Conservation (phyloP, 2,113 vertebrate species). For the Calypte anna region DNA sequence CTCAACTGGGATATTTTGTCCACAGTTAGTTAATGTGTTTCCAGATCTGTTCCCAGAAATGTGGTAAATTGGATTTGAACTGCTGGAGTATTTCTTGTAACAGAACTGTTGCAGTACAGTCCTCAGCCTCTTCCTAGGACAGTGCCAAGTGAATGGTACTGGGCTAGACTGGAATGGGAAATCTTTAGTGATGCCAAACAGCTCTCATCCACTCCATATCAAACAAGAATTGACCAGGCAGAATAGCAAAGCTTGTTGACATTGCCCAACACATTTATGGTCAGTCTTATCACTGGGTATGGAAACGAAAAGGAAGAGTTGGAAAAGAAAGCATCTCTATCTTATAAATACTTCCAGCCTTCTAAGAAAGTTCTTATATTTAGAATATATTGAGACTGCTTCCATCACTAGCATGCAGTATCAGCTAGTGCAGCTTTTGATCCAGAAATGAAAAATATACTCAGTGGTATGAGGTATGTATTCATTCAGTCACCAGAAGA, state of each 20-base stretch:
- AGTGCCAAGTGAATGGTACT: neutral
- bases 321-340: neutral
- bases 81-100: neutral
- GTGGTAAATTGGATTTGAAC: neutral
- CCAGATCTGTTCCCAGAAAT: neutral
- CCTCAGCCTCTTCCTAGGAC: neutral
- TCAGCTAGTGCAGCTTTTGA: neutral
- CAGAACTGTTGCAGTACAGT: neutral
- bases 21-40: neutral
- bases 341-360: neutral
- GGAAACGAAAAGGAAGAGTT: neutral
- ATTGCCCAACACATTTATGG: neutral
- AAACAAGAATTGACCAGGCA: neutral
- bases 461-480: neutral
- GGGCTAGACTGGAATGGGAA: neutral
- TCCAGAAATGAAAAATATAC: neutral
- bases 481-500: neutral
- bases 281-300: neutral
- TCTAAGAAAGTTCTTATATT: neutral
- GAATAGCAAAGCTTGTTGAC: neutral
- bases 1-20: neutral
- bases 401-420: neutral
- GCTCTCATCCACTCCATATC: neutral
- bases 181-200: neutral
- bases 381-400: neutral